Percentiles rank a stretch among this genome's conserved stretches.
Conservation (phyloP, 2,797 vertebrate genomes). For the Melanotaenia maccullochi region DNA sequence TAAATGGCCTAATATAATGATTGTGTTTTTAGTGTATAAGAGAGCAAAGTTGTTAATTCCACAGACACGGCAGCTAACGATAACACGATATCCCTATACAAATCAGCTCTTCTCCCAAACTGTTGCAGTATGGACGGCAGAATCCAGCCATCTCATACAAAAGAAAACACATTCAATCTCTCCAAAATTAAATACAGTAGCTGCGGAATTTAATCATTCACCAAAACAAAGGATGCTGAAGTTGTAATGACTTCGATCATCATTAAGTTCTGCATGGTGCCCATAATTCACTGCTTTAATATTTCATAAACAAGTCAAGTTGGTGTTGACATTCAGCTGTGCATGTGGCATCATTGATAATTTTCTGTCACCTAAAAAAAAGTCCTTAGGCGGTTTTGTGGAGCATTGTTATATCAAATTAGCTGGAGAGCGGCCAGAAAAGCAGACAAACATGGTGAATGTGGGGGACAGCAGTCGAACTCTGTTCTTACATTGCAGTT, state of each 20-base stretch:
- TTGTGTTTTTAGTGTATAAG: slow-evolving; percentile 63
- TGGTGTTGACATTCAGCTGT: slow-evolving; percentile 85
- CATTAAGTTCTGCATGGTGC: slow-evolving; percentile 80
- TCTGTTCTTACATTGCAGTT: slow-evolving; percentile 82
- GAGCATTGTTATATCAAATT: slow-evolving; percentile 89
- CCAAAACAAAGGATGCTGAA: slow-evolving; percentile 81
- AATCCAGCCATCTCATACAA: slow-evolving; percentile 73
- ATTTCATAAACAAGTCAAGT: slow-evolving; percentile 86
- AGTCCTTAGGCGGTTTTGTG: slow-evolving; percentile 80
- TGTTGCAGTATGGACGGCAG: slow-evolving; percentile 54
- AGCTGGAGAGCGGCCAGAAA: slow-evolving; percentile 86
- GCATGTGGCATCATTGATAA: slow-evolving; percentile 88
- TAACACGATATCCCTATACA: slow-evolving; percentile 73
- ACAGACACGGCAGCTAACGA: slow-evolving; percentile 75
- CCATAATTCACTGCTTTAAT: slow-evolving; percentile 84
- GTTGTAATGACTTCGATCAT: slow-evolving; percentile 84
- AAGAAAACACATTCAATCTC: slow-evolving; percentile 77
- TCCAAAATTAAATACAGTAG: slow-evolving; percentile 81
- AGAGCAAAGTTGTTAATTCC: slow-evolving; percentile 62
- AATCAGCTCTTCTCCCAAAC: slow-evolving; percentile 67
- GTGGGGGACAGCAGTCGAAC: slow-evolving; percentile 77
- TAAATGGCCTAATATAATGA: slow-evolving; percentile 61
- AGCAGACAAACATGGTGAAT: slow-evolving; percentile 81
- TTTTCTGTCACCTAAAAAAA: slow-evolving; percentile 82
- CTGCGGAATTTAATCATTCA: slow-evolving; percentile 82